Evolutionary conservation across 2,797 vertebrate species (phyloP), one percentile per base, ranked within the genome.

Genomic region (Furcifer pardalis): DNA sequence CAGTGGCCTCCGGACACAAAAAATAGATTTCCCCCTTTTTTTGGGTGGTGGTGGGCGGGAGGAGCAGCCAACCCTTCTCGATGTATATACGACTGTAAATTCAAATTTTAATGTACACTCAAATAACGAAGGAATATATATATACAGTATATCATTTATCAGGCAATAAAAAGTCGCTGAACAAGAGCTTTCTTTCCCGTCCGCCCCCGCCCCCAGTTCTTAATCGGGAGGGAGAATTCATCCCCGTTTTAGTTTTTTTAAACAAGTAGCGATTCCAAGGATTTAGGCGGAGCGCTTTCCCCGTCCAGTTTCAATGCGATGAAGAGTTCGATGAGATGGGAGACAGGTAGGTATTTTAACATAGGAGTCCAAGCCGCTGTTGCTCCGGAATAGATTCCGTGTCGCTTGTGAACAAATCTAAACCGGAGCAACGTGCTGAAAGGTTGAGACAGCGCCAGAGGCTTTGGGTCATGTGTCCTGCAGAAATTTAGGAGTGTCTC

Each of bases 91-190:
- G 73, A 35, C 87, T 97, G 96, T 96, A 97, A 95, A 96, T 91
- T 90, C 91, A 90, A 87, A 94, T 94, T 93, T 94, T 95, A 94
- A 95, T 96, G 96, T 96, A 95, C 95, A 92, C 92, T 90, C 91
- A 90, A 94, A 93, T 95, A 94, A 94, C 93, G 93, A 95, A 96
- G 92, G 92, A 92, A 94, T n/a, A n/a, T n/a, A n/a, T n/a, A n/a
- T n/a, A n/a, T n/a, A n/a, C n/a, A n/a, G n/a, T 93, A 91, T 94
- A 94, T 96, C 93, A 81, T 93, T 72, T 94, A 90, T 93, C 92
- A 96, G 94, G 95, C 94, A 96, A 96, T 96, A 96, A 96, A 85
- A 65, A 87, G 92, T 89, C 90, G 87, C 86, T 89, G 93, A 85
- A 90, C 91, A 94, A 84, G 93, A 94, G 90, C 95, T 85, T 94